These are phyloP conservation scores for Cyclura pinguis DNA, from an alignment of 2,797 vertebrate species.

Conservation along the genomic window DNA sequence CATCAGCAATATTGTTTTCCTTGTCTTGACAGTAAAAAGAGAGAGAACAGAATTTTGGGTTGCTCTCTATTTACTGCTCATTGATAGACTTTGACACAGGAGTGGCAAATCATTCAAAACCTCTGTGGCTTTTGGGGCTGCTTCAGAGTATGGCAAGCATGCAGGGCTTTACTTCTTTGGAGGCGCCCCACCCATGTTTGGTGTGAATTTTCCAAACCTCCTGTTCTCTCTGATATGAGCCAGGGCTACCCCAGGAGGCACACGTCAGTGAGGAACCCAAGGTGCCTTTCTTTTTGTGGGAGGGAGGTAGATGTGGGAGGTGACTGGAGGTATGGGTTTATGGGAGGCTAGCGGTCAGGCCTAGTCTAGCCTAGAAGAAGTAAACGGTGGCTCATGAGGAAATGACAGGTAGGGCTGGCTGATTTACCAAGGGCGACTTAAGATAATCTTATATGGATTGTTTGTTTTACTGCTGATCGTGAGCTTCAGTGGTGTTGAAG, in stretches of 20 bases:
- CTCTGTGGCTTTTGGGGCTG: background rate
- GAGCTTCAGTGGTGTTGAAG: no score
- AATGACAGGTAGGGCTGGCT: background rate
- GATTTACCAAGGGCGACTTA: no score
- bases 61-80: background rate
- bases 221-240: background rate
- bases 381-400: background rate
- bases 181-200: background rate
- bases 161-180: background rate
- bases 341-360: background rate
- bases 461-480: no score
- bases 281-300: background rate
- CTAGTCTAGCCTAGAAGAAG: no score
- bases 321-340: background rate
- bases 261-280: background rate
- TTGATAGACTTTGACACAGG: background rate
- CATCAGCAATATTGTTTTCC: slow-evolving; percentile 10
- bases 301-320: background rate
- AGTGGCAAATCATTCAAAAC: background rate
- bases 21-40: background rate
- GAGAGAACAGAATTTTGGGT: background rate
- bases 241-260: background rate
- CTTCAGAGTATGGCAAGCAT: background rate
- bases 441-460: background rate
- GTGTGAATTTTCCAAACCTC: background rate